These are phyloP conservation scores for Heterodera filipjevi DNA, from an alignment of 2,888 invertebrate genomes.

Conservation along the genomic window DNA sequence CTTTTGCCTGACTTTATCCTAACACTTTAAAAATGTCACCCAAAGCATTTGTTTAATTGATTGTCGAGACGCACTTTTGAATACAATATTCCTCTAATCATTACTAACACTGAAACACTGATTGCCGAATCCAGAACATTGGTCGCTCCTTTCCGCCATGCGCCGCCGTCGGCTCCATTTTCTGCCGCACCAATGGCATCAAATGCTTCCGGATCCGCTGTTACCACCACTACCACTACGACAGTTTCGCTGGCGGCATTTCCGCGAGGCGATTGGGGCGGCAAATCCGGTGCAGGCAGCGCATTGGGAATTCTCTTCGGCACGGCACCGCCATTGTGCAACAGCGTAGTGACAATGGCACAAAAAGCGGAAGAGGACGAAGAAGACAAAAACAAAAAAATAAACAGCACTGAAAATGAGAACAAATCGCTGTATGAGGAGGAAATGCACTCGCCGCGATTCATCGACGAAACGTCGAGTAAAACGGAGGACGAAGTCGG, in stretches of 20 bases:
- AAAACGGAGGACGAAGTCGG: background rate
- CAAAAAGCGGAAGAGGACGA: background rate
- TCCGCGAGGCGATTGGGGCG: slow-evolving; percentile 32
- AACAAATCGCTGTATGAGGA: background rate
- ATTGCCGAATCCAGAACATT: background rate
- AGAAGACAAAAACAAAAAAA: background rate
- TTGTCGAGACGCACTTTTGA: background rate
- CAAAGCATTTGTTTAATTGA: background rate
- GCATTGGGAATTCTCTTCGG: slow-evolving; percentile 44
- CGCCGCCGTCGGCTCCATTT: background rate
- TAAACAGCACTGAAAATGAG: background rate
- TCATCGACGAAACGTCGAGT: background rate
- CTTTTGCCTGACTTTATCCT: no score
- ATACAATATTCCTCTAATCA: background rate
- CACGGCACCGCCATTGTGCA: slow-evolving; percentile 7
- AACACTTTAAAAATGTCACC: no score
- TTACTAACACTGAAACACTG: background rate
- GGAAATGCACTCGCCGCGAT: slow-evolving; percentile 4
- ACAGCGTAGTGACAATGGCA: background rate
- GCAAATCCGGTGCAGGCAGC: slow-evolving; percentile 26
- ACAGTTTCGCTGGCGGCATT: slow-evolving; percentile 44
- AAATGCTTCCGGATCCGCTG: no score
- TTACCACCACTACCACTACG: background rate
- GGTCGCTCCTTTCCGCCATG: background rate
- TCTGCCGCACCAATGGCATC: background rate